phyloP scores from a whole-genome alignment of 2,888 invertebrate species.

The Hypolimnas misippus region DNA sequence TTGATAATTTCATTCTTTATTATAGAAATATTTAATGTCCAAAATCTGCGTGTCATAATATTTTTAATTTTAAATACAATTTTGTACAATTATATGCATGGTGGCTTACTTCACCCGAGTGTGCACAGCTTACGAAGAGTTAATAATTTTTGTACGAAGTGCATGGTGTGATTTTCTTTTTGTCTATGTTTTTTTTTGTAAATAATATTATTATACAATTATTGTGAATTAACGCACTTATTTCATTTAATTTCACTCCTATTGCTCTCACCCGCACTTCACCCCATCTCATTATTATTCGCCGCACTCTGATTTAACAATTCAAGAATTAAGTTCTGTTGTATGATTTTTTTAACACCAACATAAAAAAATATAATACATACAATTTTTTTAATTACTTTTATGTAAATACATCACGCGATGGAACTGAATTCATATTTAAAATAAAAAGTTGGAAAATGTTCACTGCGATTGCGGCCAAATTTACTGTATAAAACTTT shows the following conservation, averaged over 20 bases:
- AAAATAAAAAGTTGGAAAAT: constrained; percentile 14
- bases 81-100: constrained; percentile 43
- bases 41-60: constrained; percentile 23
- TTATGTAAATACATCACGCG: constrained; percentile 13
- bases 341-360: constrained; percentile 19
- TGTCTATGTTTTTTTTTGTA: constrained; percentile 72
- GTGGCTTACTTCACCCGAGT: constrained; percentile 62
- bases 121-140: constrained; percentile 76
- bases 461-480: constrained; percentile 11
- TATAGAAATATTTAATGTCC: constrained; percentile 16
- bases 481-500: constrained; percentile 29
- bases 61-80: constrained; percentile 22
- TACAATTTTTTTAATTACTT: not conserved
- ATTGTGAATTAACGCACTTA: constrained; percentile 80
- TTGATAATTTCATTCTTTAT: constrained; percentile 44
- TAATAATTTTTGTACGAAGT: constrained; percentile 75
- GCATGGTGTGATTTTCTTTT: constrained; percentile 82
- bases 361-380: not conserved
- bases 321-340: constrained; percentile 51
- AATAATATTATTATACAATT: constrained; percentile 80
- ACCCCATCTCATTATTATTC: constrained; percentile 61
- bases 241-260: constrained; percentile 77
- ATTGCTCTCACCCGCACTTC: constrained; percentile 67
- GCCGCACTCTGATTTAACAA: constrained; percentile 49
- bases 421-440: constrained; percentile 38